Conservation (phyloP, 2,113 vertebrate genomes). For the Ciconia boyciana region DNA sequence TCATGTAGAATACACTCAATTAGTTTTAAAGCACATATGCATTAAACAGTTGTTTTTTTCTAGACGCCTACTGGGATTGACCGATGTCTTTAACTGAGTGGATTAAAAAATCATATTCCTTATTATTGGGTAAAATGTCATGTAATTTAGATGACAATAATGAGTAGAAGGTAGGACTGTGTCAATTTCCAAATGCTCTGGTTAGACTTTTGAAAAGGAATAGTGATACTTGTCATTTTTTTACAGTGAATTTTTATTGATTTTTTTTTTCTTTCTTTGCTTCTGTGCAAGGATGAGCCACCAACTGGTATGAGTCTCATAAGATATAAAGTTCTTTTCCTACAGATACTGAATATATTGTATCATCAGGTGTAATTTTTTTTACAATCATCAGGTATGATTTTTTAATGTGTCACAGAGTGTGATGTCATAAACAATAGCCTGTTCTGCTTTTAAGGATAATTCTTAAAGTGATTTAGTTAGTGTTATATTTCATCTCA, state of each 20-base stretch:
- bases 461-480: neutral
- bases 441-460: neutral
- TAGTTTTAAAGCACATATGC: neutral
- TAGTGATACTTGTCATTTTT: neutral
- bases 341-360: neutral
- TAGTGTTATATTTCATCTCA: neutral
- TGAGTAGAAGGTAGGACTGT: neutral
- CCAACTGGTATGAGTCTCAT: neutral
- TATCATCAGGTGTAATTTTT: neutral
- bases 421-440: neutral
- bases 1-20: neutral
- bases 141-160: neutral
- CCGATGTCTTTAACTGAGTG: neutral
- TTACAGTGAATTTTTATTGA: neutral
- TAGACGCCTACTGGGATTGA: neutral
- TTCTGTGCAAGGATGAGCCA: neutral
- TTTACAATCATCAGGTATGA: neutral
- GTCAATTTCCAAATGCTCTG: neutral
- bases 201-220: neutral
- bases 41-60: neutral
- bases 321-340: neutral
- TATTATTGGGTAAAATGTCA: neutral
- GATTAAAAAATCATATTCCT: neutral
- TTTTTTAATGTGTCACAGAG: neutral
- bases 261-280: neutral